phyloP scores from a whole-genome alignment of 2,113 vertebrate genomes.

The Boulengeromyrus knoepffleri region DNA sequence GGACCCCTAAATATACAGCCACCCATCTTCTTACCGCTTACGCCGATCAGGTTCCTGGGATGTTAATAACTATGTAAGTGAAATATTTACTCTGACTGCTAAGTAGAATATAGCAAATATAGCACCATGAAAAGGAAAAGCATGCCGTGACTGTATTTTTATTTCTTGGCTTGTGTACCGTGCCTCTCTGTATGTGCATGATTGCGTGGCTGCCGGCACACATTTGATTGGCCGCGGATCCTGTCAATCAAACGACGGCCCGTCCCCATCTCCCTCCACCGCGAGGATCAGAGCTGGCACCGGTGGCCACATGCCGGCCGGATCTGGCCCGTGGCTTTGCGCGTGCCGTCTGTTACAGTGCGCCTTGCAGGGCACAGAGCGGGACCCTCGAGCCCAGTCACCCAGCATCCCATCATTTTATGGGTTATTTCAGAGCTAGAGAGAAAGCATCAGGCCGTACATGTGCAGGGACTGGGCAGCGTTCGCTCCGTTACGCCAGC shows the following conservation, averaged over 20 bases:
- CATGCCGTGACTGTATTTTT: not conserved
- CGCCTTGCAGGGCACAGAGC: conserved; percentile 37
- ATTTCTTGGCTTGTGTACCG: not conserved
- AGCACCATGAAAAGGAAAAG: not conserved
- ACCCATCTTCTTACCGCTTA: not conserved
- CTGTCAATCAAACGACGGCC: not conserved
- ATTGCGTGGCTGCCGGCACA: not conserved
- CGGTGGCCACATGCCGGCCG: conserved; percentile 58
- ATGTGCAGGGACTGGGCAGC: not conserved
- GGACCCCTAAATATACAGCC: not conserved
- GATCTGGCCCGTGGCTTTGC: conserved; percentile 53
- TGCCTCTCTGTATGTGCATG: not conserved
- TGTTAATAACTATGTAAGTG: not conserved
- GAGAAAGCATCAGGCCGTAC: not conserved
- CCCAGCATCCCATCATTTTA: conserved; percentile 12
- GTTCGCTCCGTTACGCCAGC: not conserved
- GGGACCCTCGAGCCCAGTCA: conserved; percentile 34
- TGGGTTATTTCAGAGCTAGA: not conserved
- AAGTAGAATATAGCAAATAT: not conserved
- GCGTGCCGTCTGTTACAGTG: conserved; percentile 56
- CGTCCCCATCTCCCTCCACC: not conserved
- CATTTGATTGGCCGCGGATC: not conserved
- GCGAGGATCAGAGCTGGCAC: conserved; percentile 53
- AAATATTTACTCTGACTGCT: not conserved
- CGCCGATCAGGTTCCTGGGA: not conserved